A percentile compares a stretch with the other conserved stretches of the same genome.
phyloP scores from a whole-genome alignment of 2,113 vertebrate species.

The Myrmecophaga tridactyla region DNA sequence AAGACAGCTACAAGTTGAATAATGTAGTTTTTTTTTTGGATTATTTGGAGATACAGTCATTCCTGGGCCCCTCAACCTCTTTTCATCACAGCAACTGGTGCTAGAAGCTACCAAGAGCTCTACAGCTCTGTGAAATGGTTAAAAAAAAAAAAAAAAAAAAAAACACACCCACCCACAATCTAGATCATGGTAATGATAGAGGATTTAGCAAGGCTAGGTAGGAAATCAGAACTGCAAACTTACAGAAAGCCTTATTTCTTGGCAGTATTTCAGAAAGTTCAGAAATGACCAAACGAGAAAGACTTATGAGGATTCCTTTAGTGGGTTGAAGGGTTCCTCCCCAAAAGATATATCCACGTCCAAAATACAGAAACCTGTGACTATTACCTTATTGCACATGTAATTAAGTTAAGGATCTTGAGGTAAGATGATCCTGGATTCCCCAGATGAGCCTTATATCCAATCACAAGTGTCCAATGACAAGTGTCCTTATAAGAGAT shows the following conservation, averaged over 20 bases:
- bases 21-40: neutral
- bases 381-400: neutral
- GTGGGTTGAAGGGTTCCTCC: neutral
- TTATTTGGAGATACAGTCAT: neutral
- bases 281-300: neutral
- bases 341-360: neutral
- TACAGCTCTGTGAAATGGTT: neutral
- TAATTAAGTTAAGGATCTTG: neutral
- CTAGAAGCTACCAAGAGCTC: neutral
- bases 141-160: neutral
- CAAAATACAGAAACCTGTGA: neutral
- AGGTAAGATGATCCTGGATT: neutral
- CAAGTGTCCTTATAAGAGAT: neutral
- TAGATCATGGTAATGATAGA: neutral
- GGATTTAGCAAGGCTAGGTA: neutral
- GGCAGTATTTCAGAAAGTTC: neutral
- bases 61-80: neutral
- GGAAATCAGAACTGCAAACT: neutral
- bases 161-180: no score
- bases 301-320: neutral
- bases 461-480: neutral
- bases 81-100: neutral
- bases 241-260: neutral
- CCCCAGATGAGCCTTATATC: neutral
- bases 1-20: neutral